These are phyloP conservation scores for Thripadectes ignobilis DNA, from an alignment of 2,797 vertebrate genomes.

Conservation along the genomic window DNA sequence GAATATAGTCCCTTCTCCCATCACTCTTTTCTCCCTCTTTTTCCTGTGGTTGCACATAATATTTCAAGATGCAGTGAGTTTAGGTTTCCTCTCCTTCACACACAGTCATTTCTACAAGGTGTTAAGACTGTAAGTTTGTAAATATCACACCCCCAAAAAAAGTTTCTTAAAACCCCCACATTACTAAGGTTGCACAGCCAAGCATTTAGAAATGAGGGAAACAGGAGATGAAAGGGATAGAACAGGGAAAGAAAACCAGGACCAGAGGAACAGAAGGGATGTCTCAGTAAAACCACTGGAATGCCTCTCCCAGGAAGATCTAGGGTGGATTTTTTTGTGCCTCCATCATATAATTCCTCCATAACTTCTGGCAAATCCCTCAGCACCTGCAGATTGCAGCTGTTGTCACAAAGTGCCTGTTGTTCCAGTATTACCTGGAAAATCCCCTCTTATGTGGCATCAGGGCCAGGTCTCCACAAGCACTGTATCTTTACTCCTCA, in stretches of 20 bases:
- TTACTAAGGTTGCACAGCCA: neutral
- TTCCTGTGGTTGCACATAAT: neutral
- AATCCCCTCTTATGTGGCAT: neutral
- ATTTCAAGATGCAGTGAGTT: constrained; percentile 1
- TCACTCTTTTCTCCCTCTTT: neutral
- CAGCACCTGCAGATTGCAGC: neutral
- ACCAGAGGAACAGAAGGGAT: neutral
- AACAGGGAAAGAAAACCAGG: neutral
- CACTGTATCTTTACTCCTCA: accelerated
- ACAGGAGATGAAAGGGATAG: neutral
- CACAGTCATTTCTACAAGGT: neutral
- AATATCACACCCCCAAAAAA: neutral
- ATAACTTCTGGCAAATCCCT: neutral
- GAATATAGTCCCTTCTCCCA: neutral
- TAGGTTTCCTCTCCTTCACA: constrained; percentile 3
- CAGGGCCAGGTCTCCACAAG: neutral
- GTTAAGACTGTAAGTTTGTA: neutral
- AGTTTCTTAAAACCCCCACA: neutral
- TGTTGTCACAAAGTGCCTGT: neutral
- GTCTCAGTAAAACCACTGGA: neutral
- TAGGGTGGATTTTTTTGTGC: neutral
- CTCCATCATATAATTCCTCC: neutral
- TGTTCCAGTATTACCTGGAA: neutral
- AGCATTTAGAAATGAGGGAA: neutral
- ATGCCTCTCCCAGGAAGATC: neutral